Evolutionary conservation across 2,797 vertebrate genomes (phyloP).

Genomic region (Tapirus indicus): DNA sequence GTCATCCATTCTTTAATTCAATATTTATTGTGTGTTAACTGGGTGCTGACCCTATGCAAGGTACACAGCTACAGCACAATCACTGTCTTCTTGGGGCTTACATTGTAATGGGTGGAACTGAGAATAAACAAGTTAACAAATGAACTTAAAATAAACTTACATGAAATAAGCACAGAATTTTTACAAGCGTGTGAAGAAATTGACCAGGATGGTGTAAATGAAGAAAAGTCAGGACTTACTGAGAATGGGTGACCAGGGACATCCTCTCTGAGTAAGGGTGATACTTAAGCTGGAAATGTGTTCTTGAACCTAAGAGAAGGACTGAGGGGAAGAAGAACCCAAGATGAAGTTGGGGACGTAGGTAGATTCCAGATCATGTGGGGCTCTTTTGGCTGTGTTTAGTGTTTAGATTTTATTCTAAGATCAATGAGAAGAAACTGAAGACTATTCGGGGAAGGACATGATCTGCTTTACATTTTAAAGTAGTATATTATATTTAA

Average conservation of each 20-base stretch:
- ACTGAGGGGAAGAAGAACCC: background rate
- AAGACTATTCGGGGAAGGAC: background rate
- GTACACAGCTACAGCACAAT: background rate
- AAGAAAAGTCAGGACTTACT: background rate
- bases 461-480: constrained; percentile 8
- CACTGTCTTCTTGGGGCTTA: background rate
- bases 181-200: background rate
- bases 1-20: background rate
- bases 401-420: constrained; percentile 39
- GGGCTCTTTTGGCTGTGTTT: background rate
- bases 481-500: background rate
- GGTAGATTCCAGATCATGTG: background rate
- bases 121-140: background rate
- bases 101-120: background rate
- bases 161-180: background rate
- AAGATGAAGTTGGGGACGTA: background rate
- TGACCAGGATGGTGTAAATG: background rate
- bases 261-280: background rate
- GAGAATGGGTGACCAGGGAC: background rate
- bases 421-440: background rate
- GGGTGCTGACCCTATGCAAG: background rate
- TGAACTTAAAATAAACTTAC: background rate
- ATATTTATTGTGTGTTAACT: background rate
- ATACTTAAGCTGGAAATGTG: background rate
- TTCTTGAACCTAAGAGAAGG: background rate